These are phyloP conservation scores for Neofelis nebulosa DNA, from an alignment of 2,113 vertebrate genomes.

Conservation along the genomic window DNA sequence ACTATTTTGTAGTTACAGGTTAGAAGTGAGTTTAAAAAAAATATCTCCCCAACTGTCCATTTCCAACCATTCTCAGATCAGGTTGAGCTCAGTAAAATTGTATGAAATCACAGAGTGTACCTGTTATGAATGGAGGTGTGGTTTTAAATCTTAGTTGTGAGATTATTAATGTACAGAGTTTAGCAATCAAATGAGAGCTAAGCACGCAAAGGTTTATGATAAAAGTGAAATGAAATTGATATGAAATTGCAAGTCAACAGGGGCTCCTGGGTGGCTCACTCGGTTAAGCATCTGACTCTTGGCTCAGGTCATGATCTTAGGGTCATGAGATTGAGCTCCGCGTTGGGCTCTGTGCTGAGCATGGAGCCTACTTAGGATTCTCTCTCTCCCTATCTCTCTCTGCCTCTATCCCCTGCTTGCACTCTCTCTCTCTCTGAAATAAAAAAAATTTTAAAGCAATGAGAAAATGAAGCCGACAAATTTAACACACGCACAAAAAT, in stretches of 20 bases:
- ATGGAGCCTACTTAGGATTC: too few species aligned
- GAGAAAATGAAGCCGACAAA: too few species aligned
- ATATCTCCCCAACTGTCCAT: neutral
- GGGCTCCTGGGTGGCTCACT: too few species aligned
- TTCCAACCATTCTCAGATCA: neutral
- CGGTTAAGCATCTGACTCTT: too few species aligned
- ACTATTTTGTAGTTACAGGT: neutral
- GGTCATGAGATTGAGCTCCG: too few species aligned
- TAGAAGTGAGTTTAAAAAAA: neutral
- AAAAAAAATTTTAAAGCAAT: too few species aligned
- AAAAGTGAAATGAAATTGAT: neutral
- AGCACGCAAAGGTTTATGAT: neutral
- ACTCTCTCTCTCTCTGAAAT: too few species aligned
- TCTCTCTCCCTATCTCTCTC: too few species aligned
- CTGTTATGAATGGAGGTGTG: neutral
- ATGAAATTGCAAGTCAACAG: neutral
- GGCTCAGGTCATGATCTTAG: too few species aligned
- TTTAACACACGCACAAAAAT: neutral
- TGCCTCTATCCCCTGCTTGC: too few species aligned
- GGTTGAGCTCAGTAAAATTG: neutral
- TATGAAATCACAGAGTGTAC: neutral
- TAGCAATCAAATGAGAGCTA: neutral
- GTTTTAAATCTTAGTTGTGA: neutral
- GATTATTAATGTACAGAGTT: neutral
- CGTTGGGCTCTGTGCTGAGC: too few species aligned